Base-by-base conservation (phyloP, 2,888 invertebrate genomes). In the Cheilosia impressa region DNA sequence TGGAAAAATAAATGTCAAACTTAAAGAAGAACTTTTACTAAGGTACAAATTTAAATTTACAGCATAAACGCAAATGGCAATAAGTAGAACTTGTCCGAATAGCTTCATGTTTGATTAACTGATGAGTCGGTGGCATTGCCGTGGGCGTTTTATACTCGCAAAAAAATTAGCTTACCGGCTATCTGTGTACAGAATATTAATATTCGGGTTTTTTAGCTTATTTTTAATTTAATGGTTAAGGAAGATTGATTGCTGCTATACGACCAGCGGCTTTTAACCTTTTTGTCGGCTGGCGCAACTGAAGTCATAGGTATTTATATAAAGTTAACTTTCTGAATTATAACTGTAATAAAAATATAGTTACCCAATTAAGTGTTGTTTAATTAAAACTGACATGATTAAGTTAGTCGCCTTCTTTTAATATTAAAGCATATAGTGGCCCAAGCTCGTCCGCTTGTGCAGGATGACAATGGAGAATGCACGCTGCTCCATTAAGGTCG, bases 51-150 rank as follows among this genome's bases (percentile, higher is more conserved):
- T 1, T 1, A 2, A n/a, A 58, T 47, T 47, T 47, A 69, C 69
- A 34, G 22, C 57, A 22, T 34, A 69, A 22, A 31, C 24, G 34
- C 45, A 69, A 57, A 58, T 17, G 47, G 69, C 69, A 10, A 69
- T 22, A 22, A 69, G 6, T 13, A 57, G 13, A 52, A 69, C n/a
- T 69, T 69, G 69, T n/a, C 13, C 57, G 10, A 69, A 17, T 47
- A 69, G 6, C 69, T 69, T 69, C 57, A 69, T 69, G 17, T 17
- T 43, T 24, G 15, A 5, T 24, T 19, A 24, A 69, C 57, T 69
- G n/a, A 47, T 38, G 31, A 24, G 17, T 38, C 1, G 1, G 17
- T 15, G 10, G 19, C 6, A 19, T 31, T 13, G 13, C 19, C 17
- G 17, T 7, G 17, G 55, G 27, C 17, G 4, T 68, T 68, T 68